These are phyloP conservation scores for Phortica variegata DNA, from an alignment of 1,140 invertebrate species.

Conservation along the genomic window DNA sequence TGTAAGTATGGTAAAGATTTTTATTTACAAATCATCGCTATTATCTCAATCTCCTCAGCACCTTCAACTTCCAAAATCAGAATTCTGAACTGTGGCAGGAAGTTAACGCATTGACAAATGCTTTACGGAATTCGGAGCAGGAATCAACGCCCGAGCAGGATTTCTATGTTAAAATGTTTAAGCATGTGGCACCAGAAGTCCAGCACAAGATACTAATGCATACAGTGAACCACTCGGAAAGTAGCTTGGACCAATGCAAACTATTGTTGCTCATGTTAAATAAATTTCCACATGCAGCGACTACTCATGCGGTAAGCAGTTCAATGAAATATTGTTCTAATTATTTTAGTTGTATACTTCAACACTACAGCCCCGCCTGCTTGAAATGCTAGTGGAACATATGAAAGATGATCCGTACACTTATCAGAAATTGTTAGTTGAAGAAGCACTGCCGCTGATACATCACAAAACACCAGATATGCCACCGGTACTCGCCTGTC, in stretches of 20 bases:
- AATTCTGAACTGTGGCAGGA: slow-evolving; percentile 72
- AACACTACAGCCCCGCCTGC: slow-evolving; percentile 26
- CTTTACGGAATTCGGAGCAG: slow-evolving; percentile 64
- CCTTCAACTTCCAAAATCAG: slow-evolving; percentile 58
- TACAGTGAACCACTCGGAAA: slow-evolving; percentile 81
- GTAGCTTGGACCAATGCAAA: slow-evolving; percentile 85
- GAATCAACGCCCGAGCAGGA: slow-evolving; percentile 50
- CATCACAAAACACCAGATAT: slow-evolving; percentile 49
- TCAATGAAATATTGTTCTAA: not conserved
- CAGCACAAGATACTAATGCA: slow-evolving; percentile 75
- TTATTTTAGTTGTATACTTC: not conserved
- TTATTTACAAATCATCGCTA: not conserved
- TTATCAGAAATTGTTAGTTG: slow-evolving; percentile 48
- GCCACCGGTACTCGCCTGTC: slow-evolving; percentile 35
- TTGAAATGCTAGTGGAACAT: slow-evolving; percentile 49
- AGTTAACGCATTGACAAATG: slow-evolving; percentile 75
- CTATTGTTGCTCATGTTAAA: slow-evolving; percentile 74
- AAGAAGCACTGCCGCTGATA: slow-evolving; percentile 52
- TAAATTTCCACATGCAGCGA: slow-evolving; percentile 77
- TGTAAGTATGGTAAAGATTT: slow-evolving; percentile 41
- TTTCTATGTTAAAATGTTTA: slow-evolving; percentile 68
- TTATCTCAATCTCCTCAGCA: slow-evolving; percentile 24
- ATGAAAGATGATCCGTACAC: slow-evolving; percentile 42
- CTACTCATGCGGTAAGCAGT: slow-evolving; percentile 69
- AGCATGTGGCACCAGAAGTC: slow-evolving; percentile 69